phyloP scores from a whole-genome alignment of 2,888 invertebrate genomes.

The Orgyia antiqua region DNA sequence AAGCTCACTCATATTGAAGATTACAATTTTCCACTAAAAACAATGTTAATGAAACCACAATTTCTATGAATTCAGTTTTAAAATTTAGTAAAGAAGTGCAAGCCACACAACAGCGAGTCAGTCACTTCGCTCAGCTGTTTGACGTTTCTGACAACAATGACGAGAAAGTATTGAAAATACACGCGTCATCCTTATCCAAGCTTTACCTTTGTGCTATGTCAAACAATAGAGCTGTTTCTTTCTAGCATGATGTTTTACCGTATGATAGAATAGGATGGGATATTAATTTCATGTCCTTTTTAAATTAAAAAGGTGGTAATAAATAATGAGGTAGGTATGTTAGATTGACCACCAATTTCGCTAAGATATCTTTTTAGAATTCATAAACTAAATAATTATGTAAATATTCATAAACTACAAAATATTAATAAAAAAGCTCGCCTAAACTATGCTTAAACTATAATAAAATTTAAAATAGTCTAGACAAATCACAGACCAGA shows the following conservation, averaged over 20 bases:
- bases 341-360: too few relatives aligned
- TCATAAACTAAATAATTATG: too few relatives aligned
- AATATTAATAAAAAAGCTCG: too few relatives aligned
- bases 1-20: conserved; percentile 86
- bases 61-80: conserved; percentile 46
- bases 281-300: too few relatives aligned
- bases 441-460: too few relatives aligned
- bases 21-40: conserved; percentile 34
- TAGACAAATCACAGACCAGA: too few relatives aligned
- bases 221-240: conserved; percentile 18
- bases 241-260: background rate
- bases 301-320: too few relatives aligned
- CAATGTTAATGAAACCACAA: conserved; percentile 37
- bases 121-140: conserved; percentile 72
- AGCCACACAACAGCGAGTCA: conserved; percentile 73
- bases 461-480: too few relatives aligned
- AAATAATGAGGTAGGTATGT: too few relatives aligned
- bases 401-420: too few relatives aligned
- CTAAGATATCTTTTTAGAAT: too few relatives aligned
- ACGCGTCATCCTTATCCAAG: conserved; percentile 65
- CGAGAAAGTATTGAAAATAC: conserved; percentile 75
- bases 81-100: conserved; percentile 53
- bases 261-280: conserved; percentile 11
- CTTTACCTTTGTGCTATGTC: conserved; percentile 6
- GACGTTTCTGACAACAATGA: conserved; percentile 64